A percentile compares a stretch with the other conserved stretches of the same genome.
phyloP scores from a whole-genome alignment of 2,797 vertebrate species.

The Tangara arthus region DNA sequence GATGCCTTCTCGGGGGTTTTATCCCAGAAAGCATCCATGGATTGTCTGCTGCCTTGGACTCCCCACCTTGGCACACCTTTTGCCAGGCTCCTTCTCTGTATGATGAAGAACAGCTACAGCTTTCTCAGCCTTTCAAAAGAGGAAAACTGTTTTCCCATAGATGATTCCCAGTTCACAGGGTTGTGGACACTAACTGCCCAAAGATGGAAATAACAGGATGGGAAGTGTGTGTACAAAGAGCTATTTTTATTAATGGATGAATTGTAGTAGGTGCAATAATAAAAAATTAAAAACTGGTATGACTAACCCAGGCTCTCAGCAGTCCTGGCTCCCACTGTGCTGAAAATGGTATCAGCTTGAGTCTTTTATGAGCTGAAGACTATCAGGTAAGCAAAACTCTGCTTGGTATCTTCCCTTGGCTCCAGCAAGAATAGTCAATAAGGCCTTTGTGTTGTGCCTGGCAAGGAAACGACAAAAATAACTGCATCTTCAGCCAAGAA shows the following conservation, averaged over 20 bases:
- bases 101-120: neutral
- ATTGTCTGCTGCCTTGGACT: neutral
- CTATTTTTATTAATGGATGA: constrained; percentile 43
- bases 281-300: neutral
- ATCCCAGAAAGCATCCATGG: neutral
- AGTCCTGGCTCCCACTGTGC: neutral
- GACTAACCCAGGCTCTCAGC: neutral
- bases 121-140: neutral
- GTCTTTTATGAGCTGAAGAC: neutral
- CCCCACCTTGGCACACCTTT: neutral
- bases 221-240: constrained; percentile 34
- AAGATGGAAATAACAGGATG: constrained; percentile 32
- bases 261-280: neutral
- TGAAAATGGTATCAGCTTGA: neutral
- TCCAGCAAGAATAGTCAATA: constrained; percentile 4
- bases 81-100: neutral
- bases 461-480: neutral
- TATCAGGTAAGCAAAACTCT: constrained; percentile 13
- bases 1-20: neutral
- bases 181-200: neutral
- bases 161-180: neutral
- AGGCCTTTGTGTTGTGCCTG: constrained; percentile 19
- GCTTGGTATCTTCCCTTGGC: constrained; percentile 3
- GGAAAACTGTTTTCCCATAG: neutral
- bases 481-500: constrained; percentile 1